Conservation (phyloP, 2,797 vertebrate species). For the Manis javanica region DNA sequence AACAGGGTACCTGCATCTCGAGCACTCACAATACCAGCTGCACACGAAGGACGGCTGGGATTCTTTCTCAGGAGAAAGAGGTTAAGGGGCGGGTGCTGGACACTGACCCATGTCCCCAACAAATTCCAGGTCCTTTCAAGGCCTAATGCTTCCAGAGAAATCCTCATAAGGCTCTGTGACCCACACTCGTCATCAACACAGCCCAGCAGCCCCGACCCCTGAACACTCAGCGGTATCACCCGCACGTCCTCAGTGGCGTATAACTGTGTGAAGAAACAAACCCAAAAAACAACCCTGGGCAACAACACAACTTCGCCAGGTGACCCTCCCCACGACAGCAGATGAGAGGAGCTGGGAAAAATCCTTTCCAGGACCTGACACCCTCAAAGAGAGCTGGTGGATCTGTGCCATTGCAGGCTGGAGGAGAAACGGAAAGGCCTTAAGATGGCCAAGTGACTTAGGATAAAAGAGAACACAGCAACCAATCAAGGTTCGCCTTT, state of each 20-base stretch:
- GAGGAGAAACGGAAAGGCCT: neutral
- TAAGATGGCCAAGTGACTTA: neutral
- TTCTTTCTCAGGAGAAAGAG: neutral
- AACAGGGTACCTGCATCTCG: neutral
- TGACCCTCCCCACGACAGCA: neutral
- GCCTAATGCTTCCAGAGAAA: neutral
- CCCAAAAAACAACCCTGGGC: neutral
- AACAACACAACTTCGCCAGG: neutral
- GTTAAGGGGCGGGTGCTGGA: neutral
- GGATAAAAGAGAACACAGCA: neutral
- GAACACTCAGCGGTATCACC: neutral
- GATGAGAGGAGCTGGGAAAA: neutral
- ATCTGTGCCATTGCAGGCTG: neutral
- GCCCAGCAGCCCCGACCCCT: neutral
- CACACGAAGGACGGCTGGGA: neutral
- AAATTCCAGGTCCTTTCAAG: neutral
- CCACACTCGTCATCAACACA: neutral
- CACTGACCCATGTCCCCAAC: neutral
- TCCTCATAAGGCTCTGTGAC: neutral
- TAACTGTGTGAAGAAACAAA: neutral
- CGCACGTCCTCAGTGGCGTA: neutral
- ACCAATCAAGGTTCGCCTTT: neutral
- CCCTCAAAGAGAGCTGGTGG: neutral
- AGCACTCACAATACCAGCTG: neutral
- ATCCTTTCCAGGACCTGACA: neutral